Conservation (phyloP, 1,140 invertebrate genomes). For the Parasteatoda tepidariorum region DNA sequence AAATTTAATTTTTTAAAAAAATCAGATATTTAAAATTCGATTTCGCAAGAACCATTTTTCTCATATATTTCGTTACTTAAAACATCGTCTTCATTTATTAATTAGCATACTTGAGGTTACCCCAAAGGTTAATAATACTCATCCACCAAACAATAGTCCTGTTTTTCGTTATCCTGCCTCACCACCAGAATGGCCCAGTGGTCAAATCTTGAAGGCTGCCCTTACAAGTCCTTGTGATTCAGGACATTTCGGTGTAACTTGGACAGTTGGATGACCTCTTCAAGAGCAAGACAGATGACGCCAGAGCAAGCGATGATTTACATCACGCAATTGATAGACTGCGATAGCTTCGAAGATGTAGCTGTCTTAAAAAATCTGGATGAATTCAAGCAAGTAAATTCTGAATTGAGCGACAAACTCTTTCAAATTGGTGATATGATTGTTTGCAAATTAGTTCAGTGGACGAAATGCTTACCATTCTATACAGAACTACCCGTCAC, state of each 20-base stretch:
- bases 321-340: slow-evolving; percentile 79
- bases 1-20: no score
- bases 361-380: slow-evolving; percentile 77
- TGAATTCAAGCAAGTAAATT: slow-evolving; percentile 39
- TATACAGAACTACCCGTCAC: slow-evolving; percentile 94
- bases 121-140: no score
- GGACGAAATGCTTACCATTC: slow-evolving; percentile 97
- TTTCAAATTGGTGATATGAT: slow-evolving; percentile 71
- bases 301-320: slow-evolving; percentile 43
- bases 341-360: slow-evolving; percentile 95
- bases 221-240: slow-evolving; percentile 90
- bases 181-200: slow-evolving; percentile 66
- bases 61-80: no score
- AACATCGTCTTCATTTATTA: no score
- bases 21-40: no score
- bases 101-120: no score
- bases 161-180: background rate
- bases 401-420: slow-evolving; percentile 51
- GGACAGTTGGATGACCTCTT: slow-evolving; percentile 71
- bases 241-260: slow-evolving; percentile 86
- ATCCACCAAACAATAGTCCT: slow-evolving; percentile 68
- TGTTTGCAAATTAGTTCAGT: slow-evolving; percentile 96
- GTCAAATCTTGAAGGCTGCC: slow-evolving; percentile 92
- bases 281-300: slow-evolving; percentile 78
- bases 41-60: no score